These are phyloP conservation scores for Atrina japonica DNA, from an alignment of 2,888 invertebrate species.

Conservation along the genomic window DNA sequence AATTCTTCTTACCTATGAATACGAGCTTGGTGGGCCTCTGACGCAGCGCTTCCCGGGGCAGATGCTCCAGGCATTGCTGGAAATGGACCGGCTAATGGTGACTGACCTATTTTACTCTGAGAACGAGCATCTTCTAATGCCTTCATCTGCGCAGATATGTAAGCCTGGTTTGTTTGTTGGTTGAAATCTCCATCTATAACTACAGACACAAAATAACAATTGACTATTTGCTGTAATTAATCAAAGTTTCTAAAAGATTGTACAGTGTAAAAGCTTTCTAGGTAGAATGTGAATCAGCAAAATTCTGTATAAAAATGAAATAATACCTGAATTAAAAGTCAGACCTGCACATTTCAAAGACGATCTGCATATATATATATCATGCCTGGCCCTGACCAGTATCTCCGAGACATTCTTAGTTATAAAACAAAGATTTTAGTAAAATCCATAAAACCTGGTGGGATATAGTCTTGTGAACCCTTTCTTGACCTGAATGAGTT, in stretches of 20 bases:
- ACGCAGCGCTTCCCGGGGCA: conserved; percentile 77
- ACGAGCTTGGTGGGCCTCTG: conserved; percentile 66
- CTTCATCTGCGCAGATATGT: conserved; percentile 84
- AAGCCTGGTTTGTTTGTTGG: conserved; percentile 80
- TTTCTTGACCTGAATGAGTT: too few species aligned
- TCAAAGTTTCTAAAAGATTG: neutral
- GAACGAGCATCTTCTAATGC: conserved; percentile 82
- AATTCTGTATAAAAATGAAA: neutral
- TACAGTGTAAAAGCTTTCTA: neutral
- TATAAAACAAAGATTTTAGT: too few species aligned
- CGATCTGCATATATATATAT: too few species aligned
- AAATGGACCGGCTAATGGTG: conserved; percentile 55
- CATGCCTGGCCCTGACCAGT: too few species aligned
- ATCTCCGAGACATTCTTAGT: too few species aligned
- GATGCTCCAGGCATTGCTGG: conserved; percentile 82
- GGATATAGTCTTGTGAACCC: too few species aligned
- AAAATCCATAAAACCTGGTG: too few species aligned
- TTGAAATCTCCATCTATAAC: conserved; percentile 82
- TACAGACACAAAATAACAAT: conserved; percentile 51
- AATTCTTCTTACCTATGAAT: conserved; percentile 72
- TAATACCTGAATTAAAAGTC: too few species aligned
- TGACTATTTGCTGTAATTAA: too few species aligned
- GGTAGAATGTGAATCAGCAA: neutral
- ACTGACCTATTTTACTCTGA: conserved; percentile 58
- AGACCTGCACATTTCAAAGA: too few species aligned